phyloP scores from a whole-genome alignment of 2,113 vertebrate genomes.

The Dolichallabes microphthalmus region DNA sequence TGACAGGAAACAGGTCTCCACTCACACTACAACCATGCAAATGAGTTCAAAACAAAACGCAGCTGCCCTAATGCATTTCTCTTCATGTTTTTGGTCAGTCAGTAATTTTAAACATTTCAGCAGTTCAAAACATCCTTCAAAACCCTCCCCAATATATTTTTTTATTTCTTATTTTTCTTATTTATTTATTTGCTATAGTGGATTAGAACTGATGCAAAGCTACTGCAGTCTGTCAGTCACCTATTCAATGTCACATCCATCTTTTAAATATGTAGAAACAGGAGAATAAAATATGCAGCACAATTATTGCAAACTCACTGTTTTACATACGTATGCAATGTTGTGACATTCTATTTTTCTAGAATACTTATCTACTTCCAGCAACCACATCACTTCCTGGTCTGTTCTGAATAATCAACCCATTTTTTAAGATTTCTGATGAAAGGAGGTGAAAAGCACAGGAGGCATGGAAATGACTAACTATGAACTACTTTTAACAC shows the following conservation, averaged over 20 bases:
- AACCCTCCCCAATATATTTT: too few relatives aligned
- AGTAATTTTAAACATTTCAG: too few relatives aligned
- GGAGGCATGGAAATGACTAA: slow-evolving; percentile 4
- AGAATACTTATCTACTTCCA: not conserved
- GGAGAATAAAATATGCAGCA: not conserved
- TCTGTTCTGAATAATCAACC: not conserved
- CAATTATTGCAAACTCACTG: not conserved
- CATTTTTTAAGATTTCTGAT: not conserved
- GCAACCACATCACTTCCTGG: not conserved
- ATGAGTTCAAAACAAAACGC: not conserved
- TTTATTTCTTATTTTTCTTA: too few relatives aligned
- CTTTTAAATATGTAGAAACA: not conserved
- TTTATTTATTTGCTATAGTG: not conserved
- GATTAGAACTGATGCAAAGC: not conserved
- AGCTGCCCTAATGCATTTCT: not conserved
- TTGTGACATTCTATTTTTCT: not conserved
- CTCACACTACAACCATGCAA: not conserved
- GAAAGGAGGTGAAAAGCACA: not conserved
- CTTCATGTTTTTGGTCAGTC: too few relatives aligned
- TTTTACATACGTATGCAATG: not conserved
- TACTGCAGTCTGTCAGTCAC: not conserved
- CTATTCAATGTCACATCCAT: not conserved
- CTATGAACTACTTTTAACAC: slow-evolving; percentile 3
- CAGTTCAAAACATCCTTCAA: too few relatives aligned
- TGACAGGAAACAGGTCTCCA: not conserved